Conservation (phyloP, 2,888 invertebrate species). For the Coelopa pilipes region DNA sequence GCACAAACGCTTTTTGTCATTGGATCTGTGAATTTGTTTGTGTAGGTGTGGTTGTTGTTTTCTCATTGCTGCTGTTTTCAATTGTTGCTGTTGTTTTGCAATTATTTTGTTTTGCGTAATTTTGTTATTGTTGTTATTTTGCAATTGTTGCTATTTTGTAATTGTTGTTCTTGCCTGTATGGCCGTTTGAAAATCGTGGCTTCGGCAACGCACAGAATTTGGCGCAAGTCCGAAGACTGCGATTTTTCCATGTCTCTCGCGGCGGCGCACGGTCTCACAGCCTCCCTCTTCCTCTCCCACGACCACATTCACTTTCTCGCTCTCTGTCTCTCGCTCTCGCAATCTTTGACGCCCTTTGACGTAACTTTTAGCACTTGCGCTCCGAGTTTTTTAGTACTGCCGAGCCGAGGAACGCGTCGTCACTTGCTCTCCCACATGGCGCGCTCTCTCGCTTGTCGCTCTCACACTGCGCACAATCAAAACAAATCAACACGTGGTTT, state of each 20-base stretch:
- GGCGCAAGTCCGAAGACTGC: conserved; percentile 23
- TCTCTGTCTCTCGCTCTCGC: too few species aligned
- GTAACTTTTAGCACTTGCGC: neutral
- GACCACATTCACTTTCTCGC: too few species aligned
- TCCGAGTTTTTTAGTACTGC: neutral
- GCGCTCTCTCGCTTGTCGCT: neutral
- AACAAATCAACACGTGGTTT: conserved; percentile 67
- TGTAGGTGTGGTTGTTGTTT: too few species aligned
- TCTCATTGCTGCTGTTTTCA: neutral
- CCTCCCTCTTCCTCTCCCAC: neutral
- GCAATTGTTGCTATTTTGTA: neutral
- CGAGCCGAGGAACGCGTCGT: too few species aligned
- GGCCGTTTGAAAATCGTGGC: too few species aligned
- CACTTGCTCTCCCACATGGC: neutral
- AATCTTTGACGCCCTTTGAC: neutral
- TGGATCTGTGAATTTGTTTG: too few species aligned
- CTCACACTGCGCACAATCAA: conserved; percentile 60
- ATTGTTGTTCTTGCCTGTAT: too few species aligned
- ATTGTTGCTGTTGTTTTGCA: neutral
- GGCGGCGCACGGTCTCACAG: neutral
- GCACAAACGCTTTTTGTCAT: too few species aligned
- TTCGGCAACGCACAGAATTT: neutral
- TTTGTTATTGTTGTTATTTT: conserved; percentile 16
- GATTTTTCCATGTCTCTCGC: neutral
- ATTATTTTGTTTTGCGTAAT: too few species aligned